Evolutionary conservation across 2,113 vertebrate genomes (phyloP).

Genomic region (Rhinolophus ferrumequinum): DNA sequence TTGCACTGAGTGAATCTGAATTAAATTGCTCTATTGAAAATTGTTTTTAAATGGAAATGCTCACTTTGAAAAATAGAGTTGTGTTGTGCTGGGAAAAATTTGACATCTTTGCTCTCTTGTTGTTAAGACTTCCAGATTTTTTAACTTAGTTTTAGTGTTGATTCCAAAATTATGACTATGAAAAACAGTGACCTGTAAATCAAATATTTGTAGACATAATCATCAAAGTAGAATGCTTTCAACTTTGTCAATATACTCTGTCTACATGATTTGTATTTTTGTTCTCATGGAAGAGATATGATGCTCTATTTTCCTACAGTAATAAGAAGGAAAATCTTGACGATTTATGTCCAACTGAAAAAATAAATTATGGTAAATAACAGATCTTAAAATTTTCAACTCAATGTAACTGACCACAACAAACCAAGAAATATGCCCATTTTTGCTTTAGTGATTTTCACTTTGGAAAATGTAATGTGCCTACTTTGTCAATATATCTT

Average conservation of each 20-base stretch:
- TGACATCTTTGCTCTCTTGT: not conserved
- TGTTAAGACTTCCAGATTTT: not conserved
- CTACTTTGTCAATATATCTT: conserved; percentile 45
- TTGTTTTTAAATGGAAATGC: not conserved
- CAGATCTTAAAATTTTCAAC: conserved; percentile 47
- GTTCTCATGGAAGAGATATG: not conserved
- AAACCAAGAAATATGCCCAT: conserved; percentile 57
- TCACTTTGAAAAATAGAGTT: not conserved
- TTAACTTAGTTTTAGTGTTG: conserved; percentile 18
- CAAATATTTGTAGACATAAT: not conserved
- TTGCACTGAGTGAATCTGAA: conserved; percentile 1
- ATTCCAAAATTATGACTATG: not conserved
- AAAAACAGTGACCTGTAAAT: not conserved
- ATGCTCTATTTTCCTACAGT: not conserved
- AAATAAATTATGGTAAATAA: conserved; percentile 62
- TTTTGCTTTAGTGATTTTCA: conserved; percentile 68
- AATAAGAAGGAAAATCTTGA: conserved; percentile 56
- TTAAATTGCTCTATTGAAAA: conserved; percentile 8
- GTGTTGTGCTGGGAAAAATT: not conserved
- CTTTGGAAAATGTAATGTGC: conserved; percentile 65
- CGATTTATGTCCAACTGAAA: conserved; percentile 36
- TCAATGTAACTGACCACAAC: conserved; percentile 45
- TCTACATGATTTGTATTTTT: not conserved
- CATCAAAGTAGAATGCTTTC: conserved; percentile 2
- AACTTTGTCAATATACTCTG: not conserved